Evolutionary conservation across 1,140 invertebrate genomes (phyloP).

Genomic region (Tetramorium parvispinum): DNA sequence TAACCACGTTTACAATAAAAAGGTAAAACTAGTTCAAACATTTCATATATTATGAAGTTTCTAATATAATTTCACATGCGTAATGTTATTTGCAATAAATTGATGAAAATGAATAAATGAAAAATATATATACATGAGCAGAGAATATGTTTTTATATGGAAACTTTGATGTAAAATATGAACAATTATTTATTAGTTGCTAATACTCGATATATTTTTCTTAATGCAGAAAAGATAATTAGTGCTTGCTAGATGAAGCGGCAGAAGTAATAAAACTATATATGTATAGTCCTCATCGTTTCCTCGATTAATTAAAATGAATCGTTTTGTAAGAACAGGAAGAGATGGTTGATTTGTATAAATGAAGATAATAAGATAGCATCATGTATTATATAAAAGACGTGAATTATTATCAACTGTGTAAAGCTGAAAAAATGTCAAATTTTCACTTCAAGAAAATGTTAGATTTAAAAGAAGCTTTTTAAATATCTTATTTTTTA

Average conservation of each 20-base stretch:
- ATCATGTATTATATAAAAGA: neutral
- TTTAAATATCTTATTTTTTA: neutral
- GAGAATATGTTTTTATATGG: neutral
- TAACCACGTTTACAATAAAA: neutral
- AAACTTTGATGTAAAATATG: neutral
- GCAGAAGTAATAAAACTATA: conserved; percentile 18
- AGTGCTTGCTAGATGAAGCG: neutral
- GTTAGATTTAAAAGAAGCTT: neutral
- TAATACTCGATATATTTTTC: neutral
- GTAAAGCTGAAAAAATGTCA: neutral
- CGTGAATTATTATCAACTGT: conserved; percentile 16
- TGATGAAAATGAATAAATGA: neutral
- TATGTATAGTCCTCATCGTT: neutral
- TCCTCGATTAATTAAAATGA: conserved; percentile 44
- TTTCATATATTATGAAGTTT: neutral
- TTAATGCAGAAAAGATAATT: conserved; percentile 1
- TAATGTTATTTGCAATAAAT: neutral
- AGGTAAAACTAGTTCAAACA: conserved; percentile 15
- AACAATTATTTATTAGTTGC: neutral
- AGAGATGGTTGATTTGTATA: conserved; percentile 21
- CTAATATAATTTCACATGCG: neutral
- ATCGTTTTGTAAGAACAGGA: neutral
- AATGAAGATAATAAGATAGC: conserved; percentile 20
- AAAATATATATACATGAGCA: neutral
- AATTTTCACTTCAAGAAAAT: neutral